Evolutionary conservation across 2,797 vertebrate genomes (phyloP).

Genomic region (Rhinogobio ventralis): DNA sequence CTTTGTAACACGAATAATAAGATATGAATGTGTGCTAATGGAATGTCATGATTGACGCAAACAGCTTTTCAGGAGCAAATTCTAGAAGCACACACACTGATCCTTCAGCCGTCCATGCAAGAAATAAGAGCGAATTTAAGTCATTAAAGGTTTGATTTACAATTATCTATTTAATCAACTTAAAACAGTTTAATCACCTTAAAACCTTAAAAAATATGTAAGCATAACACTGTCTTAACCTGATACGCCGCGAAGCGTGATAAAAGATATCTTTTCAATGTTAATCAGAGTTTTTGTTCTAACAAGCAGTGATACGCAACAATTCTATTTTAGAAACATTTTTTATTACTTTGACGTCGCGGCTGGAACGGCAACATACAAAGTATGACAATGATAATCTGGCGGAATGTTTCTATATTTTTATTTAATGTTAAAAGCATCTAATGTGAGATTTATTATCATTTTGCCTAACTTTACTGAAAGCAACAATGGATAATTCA

Average conservation of each 20-base stretch:
- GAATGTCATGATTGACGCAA: conserved; percentile 15
- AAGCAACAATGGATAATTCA: background rate
- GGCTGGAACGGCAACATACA: no score
- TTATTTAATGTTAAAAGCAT: background rate
- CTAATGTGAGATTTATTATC: background rate
- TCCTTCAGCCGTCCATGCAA: background rate
- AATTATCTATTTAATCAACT: background rate
- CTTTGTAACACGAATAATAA: conserved; percentile 20
- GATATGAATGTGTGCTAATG: conserved; percentile 10
- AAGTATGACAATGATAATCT: no score
- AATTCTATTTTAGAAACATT: no score
- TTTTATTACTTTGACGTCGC: no score
- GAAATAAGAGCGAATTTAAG: background rate
- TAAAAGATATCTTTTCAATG: no score
- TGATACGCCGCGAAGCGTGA: no score
- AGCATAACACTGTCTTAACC: background rate
- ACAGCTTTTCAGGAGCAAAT: conserved; percentile 5
- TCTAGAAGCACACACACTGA: background rate
- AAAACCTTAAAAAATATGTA: background rate
- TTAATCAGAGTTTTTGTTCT: no score
- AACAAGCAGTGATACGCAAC: no score
- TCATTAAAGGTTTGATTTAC: conserved; percentile 4
- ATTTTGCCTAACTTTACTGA: background rate
- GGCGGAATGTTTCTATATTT: background rate
- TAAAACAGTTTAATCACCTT: background rate